phyloP scores from a whole-genome alignment of 2,888 invertebrate genomes.

The Mythimna albipuncta region DNA sequence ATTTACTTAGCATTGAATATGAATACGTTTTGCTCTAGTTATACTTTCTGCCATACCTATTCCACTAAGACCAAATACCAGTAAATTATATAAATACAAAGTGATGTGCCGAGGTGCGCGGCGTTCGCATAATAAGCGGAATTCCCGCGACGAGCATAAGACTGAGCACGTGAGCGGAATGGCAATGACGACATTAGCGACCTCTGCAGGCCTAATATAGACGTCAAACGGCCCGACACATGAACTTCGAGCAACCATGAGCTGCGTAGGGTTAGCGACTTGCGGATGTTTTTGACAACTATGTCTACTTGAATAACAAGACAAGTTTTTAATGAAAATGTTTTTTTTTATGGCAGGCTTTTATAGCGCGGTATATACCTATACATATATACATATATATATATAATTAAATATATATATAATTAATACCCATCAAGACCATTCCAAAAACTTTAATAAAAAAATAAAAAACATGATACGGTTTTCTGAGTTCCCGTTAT shows the following conservation, averaged over 20 bases:
- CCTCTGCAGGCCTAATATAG: slow-evolving; percentile 62
- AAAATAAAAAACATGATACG: no score
- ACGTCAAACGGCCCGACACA: slow-evolving; percentile 63
- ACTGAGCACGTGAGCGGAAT: slow-evolving; percentile 61
- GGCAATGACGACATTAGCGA: slow-evolving; percentile 61
- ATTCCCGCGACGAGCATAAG: slow-evolving; percentile 60
- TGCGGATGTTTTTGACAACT: slow-evolving; percentile 23
- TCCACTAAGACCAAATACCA: slow-evolving; percentile 20
- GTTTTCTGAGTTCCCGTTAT: no score
- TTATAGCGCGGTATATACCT: no score
- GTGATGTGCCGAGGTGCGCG: slow-evolving; percentile 59
- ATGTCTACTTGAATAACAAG: neutral
- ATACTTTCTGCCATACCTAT: no score
- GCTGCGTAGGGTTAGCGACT: slow-evolving; percentile 45
- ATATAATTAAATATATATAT: no score
- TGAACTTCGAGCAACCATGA: slow-evolving; percentile 62
- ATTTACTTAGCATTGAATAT: no score
- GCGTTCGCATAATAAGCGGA: slow-evolving; percentile 63
- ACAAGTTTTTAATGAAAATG: neutral
- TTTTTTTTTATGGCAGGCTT: no score
- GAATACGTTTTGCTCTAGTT: no score
- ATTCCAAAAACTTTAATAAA: no score
- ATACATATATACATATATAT: no score
- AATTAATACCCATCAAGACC: no score
- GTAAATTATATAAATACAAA: slow-evolving; percentile 56